Base-by-base conservation (phyloP, 2,113 vertebrate genomes). In the Anthoscopus minutus region DNA sequence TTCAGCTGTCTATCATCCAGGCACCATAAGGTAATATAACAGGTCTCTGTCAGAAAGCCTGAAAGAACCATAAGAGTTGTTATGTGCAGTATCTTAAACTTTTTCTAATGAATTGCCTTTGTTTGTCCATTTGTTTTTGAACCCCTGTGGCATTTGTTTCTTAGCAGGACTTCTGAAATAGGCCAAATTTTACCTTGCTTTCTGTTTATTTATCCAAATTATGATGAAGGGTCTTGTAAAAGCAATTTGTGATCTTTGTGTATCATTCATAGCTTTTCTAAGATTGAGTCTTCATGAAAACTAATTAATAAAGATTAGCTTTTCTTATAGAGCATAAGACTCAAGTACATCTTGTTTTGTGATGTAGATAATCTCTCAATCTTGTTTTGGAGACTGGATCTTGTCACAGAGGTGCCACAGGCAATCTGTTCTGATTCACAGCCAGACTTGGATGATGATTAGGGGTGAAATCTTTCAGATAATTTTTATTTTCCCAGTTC, bases 271-370 rank as follows among this genome's bases (percentile, higher is more conserved):
- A 88, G 88, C 60, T 69, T 87, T 92, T 66, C 38, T 53, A 85
- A 91, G 74, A 58, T 81, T 15, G 10, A 73, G 81, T 96, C 93
- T 85, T 96, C 86, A 62, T 92, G 83, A 73, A 81, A 85, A 85
- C 88, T 96, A 92, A 95, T 95, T 92, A 96, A 96, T 87, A 86
- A 92, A 95, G 94, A 96, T 96, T 77, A 96, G 66, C 73, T 93
- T 95, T 92, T 91, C 92, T 91, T 58, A 44, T 69, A 35, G 61
- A 70, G 57, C 1, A 0, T 87, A 86, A 87, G 58, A 85, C 72
- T 89, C 64, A 18, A 86, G 82, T 78, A 95, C 66, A 92, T 95
- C 91, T 95, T 93, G 70, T 94, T 94, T 96, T 70, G 88, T 92
- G 70, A 66, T 86, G 91, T 9, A 77, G 96, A 70, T 96, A 87